Base-by-base conservation (phyloP, 2,113 vertebrate species). In the Chitala chitala region DNA sequence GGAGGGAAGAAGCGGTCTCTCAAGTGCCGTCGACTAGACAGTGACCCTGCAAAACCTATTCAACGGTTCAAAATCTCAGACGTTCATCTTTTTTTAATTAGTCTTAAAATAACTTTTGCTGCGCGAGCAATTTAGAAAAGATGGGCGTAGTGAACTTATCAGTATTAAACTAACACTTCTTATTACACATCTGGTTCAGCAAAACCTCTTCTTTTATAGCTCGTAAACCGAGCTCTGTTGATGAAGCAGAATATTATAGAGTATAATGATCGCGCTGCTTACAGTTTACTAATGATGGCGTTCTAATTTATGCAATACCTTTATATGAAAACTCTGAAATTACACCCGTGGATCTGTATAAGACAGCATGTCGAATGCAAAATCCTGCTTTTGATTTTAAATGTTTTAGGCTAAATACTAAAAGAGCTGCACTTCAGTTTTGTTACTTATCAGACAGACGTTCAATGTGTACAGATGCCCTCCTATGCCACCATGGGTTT, bases 51-150 rank as follows among this genome's bases (percentile, higher is more conserved):
- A 74, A 76, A 78, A 54, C 73, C 61, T 50, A 54, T 26, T 69
- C 72, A 75, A 78, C 55, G 51, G 69, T 33, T 66, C 10, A 44
- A 75, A 76, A 71, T 71, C 79, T 48, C 71, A 48, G 42, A 63
- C 36, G 71, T 76, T 63, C 74, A 74, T 77, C 29, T 38, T 58
- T 42, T 46, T 20, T 26, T 46, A 68, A 68, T 26, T 8, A 48
- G 20, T 48, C 64, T 48, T 15, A 68, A 46, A 48, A 68, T 46
- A 4, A 24, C 64, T 44, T n/a, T 40, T 68, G 42, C 64, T 26
- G 64, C 7, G 64, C 22, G 33, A 26, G 42, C 42, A 24, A 26
- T 48, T 36, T 26, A 26, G 22, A 15, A 68, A 48, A 42, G 64
- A 42, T 42, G 58, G 42, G 50, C 73, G 42, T 33, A 58, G 15